Evolutionary conservation across 2,113 vertebrate genomes (phyloP).

Genomic region (Neodon shergylaensis): DNA sequence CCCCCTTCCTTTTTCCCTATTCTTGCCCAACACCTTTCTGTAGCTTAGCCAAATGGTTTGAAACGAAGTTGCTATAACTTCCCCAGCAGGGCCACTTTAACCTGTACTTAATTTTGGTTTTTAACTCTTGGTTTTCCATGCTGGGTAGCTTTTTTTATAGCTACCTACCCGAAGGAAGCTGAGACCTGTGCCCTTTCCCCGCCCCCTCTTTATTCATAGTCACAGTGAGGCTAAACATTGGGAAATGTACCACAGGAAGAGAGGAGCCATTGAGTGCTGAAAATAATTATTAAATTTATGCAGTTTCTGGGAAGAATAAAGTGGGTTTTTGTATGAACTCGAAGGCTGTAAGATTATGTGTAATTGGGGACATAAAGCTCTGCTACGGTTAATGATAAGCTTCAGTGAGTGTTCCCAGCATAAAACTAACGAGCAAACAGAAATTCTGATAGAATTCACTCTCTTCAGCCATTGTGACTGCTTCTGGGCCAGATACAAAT

Average conservation of each 20-base stretch:
- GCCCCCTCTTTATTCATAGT: constrained; percentile 45
- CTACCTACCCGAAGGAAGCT: constrained; percentile 26
- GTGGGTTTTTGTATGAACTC: constrained; percentile 32
- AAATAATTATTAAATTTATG: constrained; percentile 46
- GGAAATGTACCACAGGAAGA: constrained; percentile 37
- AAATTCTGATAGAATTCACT: constrained; percentile 56
- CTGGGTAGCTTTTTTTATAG: constrained; percentile 70
- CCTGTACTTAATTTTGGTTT: constrained; percentile 66
- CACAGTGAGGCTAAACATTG: neutral
- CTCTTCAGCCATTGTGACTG: constrained; percentile 26
- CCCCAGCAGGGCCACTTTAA: constrained; percentile 55
- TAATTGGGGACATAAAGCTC: constrained; percentile 60
- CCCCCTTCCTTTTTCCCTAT: constrained; percentile 13
- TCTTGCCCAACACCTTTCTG: constrained; percentile 53
- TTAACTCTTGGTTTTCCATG: constrained; percentile 61
- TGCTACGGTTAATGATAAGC: constrained; percentile 45
- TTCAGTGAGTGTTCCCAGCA: constrained; percentile 51
- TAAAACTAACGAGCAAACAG: constrained; percentile 69
- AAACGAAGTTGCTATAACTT: constrained; percentile 57
- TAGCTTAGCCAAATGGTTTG: constrained; percentile 53
- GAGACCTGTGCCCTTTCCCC: neutral
- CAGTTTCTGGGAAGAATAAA: constrained; percentile 70
- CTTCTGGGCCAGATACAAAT: constrained; percentile 35
- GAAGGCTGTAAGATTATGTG: constrained; percentile 61
- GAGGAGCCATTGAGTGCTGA: neutral